Base-by-base conservation (phyloP, 2,113 vertebrate species). In the Trogon melanurus region DNA sequence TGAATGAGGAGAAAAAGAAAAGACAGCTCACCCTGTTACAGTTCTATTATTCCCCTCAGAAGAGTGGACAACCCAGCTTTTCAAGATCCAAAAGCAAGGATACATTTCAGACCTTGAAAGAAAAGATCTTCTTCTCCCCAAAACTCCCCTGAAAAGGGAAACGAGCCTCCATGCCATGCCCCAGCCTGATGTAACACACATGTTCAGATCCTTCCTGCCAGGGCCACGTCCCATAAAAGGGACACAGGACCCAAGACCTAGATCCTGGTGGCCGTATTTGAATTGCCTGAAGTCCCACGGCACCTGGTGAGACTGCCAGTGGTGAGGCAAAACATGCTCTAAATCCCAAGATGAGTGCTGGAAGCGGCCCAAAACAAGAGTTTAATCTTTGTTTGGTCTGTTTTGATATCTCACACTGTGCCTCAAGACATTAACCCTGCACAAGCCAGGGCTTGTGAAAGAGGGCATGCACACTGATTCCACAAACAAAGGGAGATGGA, bases 141-240 rank as follows among this genome's bases (percentile, higher is more conserved):
- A 11, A 64, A 58, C 14, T 78, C 30, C 17, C 2, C 30, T 60
- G 45, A 26, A 41, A 75, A 72, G 15, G 13, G 5, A 65, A 73
- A 44, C 8, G 38, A 23, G 26, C 6, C 4, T 17, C 60, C n/a
- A 11, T 29, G 53, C 23, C 12, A 2, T 10, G 34, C 4, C 21
- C 36, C 21, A 50, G 41, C 1, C 2, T 22, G 25, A 10, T 32
- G 16, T 2, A 2, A 36, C 23, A 53, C 20, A 16, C 0, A 1
- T 14, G 16, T 41, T 65, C 47, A 70, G 41, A 56, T 11, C 15
- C 23, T 54, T 69, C 64, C 38, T 41, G 47, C 53, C 50, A n/a
- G 21, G 38, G 16, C 13, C 57, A 66, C 36, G 7, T 71, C 27
- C 61, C 1, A 0, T 20, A 10, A 23, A n/a, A 21, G 22, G 34